Base-by-base conservation (phyloP, 1,140 invertebrate species). In the Zophobas atratus region DNA sequence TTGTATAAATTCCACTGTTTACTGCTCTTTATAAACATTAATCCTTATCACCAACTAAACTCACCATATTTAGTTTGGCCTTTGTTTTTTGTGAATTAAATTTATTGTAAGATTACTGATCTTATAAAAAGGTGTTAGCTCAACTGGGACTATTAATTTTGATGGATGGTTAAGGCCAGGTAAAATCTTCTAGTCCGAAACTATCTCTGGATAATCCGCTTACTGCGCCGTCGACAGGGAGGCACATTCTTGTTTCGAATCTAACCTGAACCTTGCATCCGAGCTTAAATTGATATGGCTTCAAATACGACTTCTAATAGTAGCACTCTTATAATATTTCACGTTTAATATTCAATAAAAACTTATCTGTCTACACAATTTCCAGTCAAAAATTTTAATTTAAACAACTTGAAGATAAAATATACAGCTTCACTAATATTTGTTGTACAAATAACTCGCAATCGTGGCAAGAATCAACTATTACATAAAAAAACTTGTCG, bases 191-290 rank as follows among this genome's bases (percentile, higher is more conserved):
- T 41, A 67, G 38, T 67, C 60, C 38, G 33, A 51, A 71, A 34
- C 32, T 53, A 77, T 70, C 53, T 41, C 51, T 48, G 76, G 80
- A 81, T 81, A 81, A 81, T 81, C 80, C 77, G 67, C 80, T 81
- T 81, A 81, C 73, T 53, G 67, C 70, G 60, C 63, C 55, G 78
- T 77, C 43, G 75, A 77, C 75, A 20, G 56, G 56, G 35, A 70
- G 46, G 51, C 55, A 75, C 79, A 80, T 80, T 80, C 79, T 80
- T 79, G 55, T 51, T 77, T 72, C 71, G 35, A 71, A 67, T 67
- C 60, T 67, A 67, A 43, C 39, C 60, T 67, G 60, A 43, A 67
- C 60, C 60, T 48, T 48, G 60, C 38, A 43, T 67, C 41, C 39
- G 2, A 67, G 60, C 60, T 67, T 43, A 67, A 20, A 41, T 32